Base-by-base conservation (phyloP, 1,140 invertebrate species). In the Mercenaria mercenaria region DNA sequence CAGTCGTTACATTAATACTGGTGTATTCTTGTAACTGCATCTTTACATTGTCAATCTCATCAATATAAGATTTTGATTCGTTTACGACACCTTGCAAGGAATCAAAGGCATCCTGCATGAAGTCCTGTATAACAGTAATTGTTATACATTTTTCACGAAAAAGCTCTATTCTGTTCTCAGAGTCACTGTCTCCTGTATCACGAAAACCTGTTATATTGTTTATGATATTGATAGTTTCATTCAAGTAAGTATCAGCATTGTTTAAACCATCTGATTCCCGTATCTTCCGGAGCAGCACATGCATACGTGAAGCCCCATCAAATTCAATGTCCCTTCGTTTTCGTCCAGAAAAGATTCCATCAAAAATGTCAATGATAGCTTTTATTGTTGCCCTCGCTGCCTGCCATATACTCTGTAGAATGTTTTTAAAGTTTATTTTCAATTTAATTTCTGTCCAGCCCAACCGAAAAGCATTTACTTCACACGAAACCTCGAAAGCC, bases 401-500 rank as follows among this genome's bases (percentile, higher is more conserved):
- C 29, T 72, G 52, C 86, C 86, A 88, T 13, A 88, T 50, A 81
- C 72, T 88, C 47, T 80, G 86, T 23, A 69, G 13, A 69, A 56
- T 29, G 59, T 81, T 79, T 72, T 88, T 88, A 41, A 88, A 88
- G 37, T 88, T 81, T 23, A 88, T 88, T 82, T 41, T 77, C 0
- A 90, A 41, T 50, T 56, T n/a, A 13, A 85, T 47, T 13, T 43
- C 47, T 39, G 59, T 76, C 86, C 89, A 92, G 41, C 76, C 79
- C 0, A 79, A 15, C 47, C 52, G 67, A 83, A 92, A 92, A 1
- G 79, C 67, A 34, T 92, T 89, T 15, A 92, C 43, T 1, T 92
- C 77, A 81, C 91, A 92, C 8, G 41, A 85, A 29, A 92, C 89
- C 20, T 89, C 86, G 74, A 92, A 92, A 0, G 77, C 52, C 1